Base-by-base conservation (phyloP, 2,113 vertebrate genomes). In the Amazona guildingii region DNA sequence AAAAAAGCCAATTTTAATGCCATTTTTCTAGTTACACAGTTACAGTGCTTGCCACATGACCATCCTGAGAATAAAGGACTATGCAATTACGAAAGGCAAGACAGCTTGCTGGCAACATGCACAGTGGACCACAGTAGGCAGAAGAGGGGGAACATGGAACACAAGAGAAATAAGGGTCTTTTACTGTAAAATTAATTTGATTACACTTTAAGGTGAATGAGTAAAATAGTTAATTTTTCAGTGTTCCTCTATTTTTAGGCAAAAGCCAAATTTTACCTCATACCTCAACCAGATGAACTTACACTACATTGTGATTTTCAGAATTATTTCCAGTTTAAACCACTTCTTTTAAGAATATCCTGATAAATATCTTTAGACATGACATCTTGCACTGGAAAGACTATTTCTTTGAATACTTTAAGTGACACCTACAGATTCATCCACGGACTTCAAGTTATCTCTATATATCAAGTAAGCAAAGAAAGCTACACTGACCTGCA, bases 1-100 rank as follows among this genome's bases (percentile, higher is more conserved):
- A 79, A 49, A 48, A 44, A 4, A 11, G 20, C 33, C 51, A 72
- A 35, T 92, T 95, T 93, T 68, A 57, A 90, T 82, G 61, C 23
- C n/a, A 10, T 83, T 92, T 94, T 94, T 81, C 82, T 73, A 76
- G 39, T 82, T 87, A 81, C 93, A 84, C 66, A 62, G 57, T 82
- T 79, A 43, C 17, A 44, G 48, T 8, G 21, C 29, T 84, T 79
- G 39, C 83, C 52, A 86, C 3, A 8, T 41, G 44, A 21, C 17
- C 66, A 79, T 24, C 19, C 48, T 37, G 62, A 86, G 61, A 90
- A 49, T 29, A 88, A 84, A 93, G n/a, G 37, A 49, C 64, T 33
- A n/a, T 7, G n/a, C 21, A 55, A 14, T 24, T 23, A 39, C 1
- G 7, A 84, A 72, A 92, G 63, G 52, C 17, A 93, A 7, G 55